A percentile compares a stretch with the other conserved stretches of the same genome.
phyloP scores from a whole-genome alignment of 2,888 invertebrate species.

The Zygothrica quintamaculata region DNA sequence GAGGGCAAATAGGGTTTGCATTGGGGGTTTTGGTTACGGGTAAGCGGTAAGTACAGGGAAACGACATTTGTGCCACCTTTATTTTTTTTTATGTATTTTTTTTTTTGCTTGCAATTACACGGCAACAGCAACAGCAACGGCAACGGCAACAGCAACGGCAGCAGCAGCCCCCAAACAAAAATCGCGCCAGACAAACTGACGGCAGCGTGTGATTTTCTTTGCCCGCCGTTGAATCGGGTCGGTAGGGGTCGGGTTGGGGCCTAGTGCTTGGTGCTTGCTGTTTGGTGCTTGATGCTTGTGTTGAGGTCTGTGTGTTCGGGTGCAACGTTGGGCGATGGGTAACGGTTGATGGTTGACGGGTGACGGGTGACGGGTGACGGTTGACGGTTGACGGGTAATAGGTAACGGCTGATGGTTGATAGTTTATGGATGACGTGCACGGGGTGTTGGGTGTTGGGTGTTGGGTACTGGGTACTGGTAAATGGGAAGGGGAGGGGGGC shows the following conservation, averaged over 20 bases:
- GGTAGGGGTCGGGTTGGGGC: constrained; percentile 8
- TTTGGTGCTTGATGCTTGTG: constrained; percentile 6
- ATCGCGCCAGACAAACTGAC: constrained; percentile 77
- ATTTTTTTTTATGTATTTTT: constrained; percentile 20
- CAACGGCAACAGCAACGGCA: constrained; percentile 6
- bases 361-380: background rate
- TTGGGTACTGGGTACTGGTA: background rate
- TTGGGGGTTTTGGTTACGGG: constrained; percentile 25
- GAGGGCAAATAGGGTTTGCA: constrained; percentile 15
- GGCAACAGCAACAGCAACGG: constrained; percentile 44
- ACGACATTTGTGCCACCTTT: constrained; percentile 76
- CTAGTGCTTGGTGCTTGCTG: constrained; percentile 3
- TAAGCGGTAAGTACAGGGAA: constrained; percentile 47
- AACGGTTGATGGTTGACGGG: background rate
- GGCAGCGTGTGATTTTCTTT: constrained; percentile 75
- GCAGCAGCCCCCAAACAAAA: constrained; percentile 58
- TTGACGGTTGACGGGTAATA: background rate
- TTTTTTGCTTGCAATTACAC: constrained; percentile 73
- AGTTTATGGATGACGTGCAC: background rate
- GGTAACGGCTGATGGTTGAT: background rate
- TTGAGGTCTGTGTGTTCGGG: constrained; percentile 2
- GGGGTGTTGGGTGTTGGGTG: background rate
- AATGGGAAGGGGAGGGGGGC: too few species aligned
- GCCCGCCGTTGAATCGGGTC: constrained; percentile 42
- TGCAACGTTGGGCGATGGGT: background rate